Percentiles rank a stretch among this genome's conserved stretches.
Evolutionary conservation across 2,888 invertebrate genomes (phyloP).

Genomic region (Pollenia griseotomentosa): DNA sequence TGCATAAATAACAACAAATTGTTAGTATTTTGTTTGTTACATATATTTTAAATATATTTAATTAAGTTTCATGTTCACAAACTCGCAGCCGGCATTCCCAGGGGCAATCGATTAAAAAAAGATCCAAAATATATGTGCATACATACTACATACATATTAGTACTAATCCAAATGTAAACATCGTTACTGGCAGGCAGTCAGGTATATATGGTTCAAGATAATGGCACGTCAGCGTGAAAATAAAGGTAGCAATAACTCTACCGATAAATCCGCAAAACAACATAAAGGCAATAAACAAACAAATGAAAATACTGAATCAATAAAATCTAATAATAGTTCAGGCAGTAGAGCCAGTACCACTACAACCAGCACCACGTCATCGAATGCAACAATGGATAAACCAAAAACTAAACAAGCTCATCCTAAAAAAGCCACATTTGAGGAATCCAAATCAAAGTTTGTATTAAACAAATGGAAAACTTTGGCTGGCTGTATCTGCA

Average conservation of each 20-base stretch:
- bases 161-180: not conserved
- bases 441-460: conserved; percentile 76
- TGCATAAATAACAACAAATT: no score
- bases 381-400: conserved; percentile 50
- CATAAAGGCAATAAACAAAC: conserved; percentile 56
- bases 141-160: not conserved
- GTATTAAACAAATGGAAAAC: conserved; percentile 86
- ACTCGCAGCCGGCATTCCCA: not conserved
- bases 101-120: not conserved
- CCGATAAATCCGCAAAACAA: conserved; percentile 47
- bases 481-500: conserved; percentile 86
- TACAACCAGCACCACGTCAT: conserved; percentile 66
- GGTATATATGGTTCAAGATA: not conserved
- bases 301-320: conserved; percentile 65
- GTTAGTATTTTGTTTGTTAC: no score
- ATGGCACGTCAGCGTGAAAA: conserved; percentile 72
- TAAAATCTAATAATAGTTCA: conserved; percentile 65
- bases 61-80: not conserved
- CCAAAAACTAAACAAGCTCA: conserved; percentile 50
- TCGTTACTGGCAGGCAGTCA: not conserved
- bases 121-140: no score
- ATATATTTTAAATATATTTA: no score
- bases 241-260: conserved; percentile 44
- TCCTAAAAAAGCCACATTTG: conserved; percentile 67
- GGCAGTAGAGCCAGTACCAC: conserved; percentile 65